Evolutionary conservation across 2,888 invertebrate genomes (phyloP).

Genomic region (Drosophila neotestacea): DNA sequence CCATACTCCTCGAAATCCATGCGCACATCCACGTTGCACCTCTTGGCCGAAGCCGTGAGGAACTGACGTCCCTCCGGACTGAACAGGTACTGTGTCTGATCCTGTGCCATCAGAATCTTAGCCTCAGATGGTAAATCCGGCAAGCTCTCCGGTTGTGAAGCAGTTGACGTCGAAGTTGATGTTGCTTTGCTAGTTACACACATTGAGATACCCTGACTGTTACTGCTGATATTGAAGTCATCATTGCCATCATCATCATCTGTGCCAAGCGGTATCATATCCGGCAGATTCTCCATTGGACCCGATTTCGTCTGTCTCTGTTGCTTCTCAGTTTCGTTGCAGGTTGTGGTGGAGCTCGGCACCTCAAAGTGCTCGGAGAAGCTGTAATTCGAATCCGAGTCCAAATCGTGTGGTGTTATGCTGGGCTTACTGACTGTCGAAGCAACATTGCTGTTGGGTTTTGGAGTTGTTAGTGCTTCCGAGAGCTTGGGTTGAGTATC

Average conservation of each 20-base stretch:
- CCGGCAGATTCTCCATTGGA: slow-evolving; percentile 78
- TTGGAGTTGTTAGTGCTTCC: slow-evolving; percentile 2
- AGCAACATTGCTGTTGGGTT: neutral
- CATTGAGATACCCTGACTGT: slow-evolving; percentile 71
- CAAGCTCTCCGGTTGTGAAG: slow-evolving; percentile 15
- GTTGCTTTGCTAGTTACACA: slow-evolving; percentile 55
- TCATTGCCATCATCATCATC: slow-evolving; percentile 27
- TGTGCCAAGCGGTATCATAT: slow-evolving; percentile 76
- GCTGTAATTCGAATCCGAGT: slow-evolving; percentile 85
- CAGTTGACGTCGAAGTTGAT: slow-evolving; percentile 2
- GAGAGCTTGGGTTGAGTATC: slow-evolving; percentile 42
- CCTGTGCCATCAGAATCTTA: slow-evolving; percentile 86
- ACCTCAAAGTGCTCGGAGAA: slow-evolving; percentile 84
- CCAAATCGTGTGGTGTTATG: slow-evolving; percentile 59
- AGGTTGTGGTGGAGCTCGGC: slow-evolving; percentile 48
- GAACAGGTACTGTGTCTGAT: slow-evolving; percentile 86
- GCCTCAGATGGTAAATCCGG: slow-evolving; percentile 82
- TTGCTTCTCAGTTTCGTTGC: slow-evolving; percentile 9
- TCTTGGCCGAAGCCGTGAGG: slow-evolving; percentile 83
- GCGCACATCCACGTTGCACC: slow-evolving; percentile 82
- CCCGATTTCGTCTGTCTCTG: slow-evolving; percentile 21
- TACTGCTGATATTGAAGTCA: slow-evolving; percentile 17
- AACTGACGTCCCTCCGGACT: slow-evolving; percentile 86
- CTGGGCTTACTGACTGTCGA: neutral
- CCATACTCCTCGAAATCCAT: slow-evolving; percentile 84